Evolutionary conservation across 1,140 invertebrate genomes (phyloP), one percentile per base, ranked within the genome.

Genomic region (Drosophila punjabiensis): DNA sequence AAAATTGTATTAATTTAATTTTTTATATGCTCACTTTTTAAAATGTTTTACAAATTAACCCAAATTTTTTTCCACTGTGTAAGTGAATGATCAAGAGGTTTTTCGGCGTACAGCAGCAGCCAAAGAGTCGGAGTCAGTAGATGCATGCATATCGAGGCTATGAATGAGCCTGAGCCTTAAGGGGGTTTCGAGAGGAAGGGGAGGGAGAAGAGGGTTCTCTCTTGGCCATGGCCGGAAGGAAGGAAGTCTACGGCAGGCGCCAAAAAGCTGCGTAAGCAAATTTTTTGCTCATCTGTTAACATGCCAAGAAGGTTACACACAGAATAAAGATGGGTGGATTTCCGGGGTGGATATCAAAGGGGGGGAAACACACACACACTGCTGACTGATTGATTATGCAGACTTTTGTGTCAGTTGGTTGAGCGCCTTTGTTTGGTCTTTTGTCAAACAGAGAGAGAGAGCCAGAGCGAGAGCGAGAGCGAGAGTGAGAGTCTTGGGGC

Each of bases 391-490:
- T 90, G 86, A 90, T 90, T 90, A 91, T 90, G 86, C 86, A 82
- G 86, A 90, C 82, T 91, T 86, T 86, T 86, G 86, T 91, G 87
- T 90, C 87, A 82, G 79, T 86, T 86, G 76, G 75, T 64, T 79
- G 67, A 79, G 77, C 78, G 64, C 71, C 67, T 81, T 81, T 81
- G 78, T 91, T 90, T 86, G 78, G 78, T 65, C 61, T 74, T 74
- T 79, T 66, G 41, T 81, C 77, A 67, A 65, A 62, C 61, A 66
- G 41, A 53, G 16, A 47, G 39, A n/a, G 8, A n/a, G 41, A 43
- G 14, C 24, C 24, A 16, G 16, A 39, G 13, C 16, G 14, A 20
- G 3, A 9, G 8, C 62, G 18, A 28, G n/a, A 30, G 11, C 0
- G 20, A 5, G 20, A 24, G 45, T 1, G 13, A 13, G 11, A 47